Conservation (phyloP, 1,140 invertebrate species). For the Conus betulinus region DNA sequence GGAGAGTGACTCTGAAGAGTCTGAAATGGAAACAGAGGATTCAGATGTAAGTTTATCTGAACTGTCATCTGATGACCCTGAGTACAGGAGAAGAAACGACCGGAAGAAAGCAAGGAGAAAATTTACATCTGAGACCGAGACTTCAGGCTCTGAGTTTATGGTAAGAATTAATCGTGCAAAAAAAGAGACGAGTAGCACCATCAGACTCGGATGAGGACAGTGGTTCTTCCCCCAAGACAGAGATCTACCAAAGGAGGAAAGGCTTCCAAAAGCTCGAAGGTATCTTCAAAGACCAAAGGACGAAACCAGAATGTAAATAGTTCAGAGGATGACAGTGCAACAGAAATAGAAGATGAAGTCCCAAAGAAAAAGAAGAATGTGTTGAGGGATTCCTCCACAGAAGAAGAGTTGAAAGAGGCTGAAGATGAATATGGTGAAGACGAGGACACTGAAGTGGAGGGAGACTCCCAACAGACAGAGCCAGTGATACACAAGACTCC, state of each 20-base stretch:
- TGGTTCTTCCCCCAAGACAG: conserved; percentile 46
- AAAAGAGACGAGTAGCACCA: conserved; percentile 18
- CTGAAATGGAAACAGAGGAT: conserved; percentile 42
- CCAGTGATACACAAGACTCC: background rate
- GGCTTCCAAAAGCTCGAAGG: conserved; percentile 17
- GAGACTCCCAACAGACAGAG: conserved; percentile 18
- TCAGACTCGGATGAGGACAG: conserved; percentile 49
- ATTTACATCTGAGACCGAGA: conserved; percentile 24
- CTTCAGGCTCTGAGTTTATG: conserved; percentile 33
- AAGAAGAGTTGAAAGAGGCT: conserved; percentile 17
- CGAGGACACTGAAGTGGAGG: conserved; percentile 26
- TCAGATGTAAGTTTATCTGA: conserved; percentile 52
- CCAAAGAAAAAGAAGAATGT: conserved; percentile 46
- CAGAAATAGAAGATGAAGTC: conserved; percentile 37
- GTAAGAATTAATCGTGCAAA: conserved; percentile 36
- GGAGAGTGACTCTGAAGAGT: conserved; percentile 55
- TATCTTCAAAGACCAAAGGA: conserved; percentile 27
- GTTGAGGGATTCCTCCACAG: conserved; percentile 37
- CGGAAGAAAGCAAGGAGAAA: conserved; percentile 32
- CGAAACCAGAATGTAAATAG: background rate
- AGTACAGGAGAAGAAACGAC: conserved; percentile 27
- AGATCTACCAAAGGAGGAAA: conserved; percentile 33
- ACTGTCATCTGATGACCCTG: conserved; percentile 47
- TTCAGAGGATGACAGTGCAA: conserved; percentile 30
- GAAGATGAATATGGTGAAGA: conserved; percentile 19